phyloP scores from a whole-genome alignment of 1,140 invertebrate species.

The Diprion similis region DNA sequence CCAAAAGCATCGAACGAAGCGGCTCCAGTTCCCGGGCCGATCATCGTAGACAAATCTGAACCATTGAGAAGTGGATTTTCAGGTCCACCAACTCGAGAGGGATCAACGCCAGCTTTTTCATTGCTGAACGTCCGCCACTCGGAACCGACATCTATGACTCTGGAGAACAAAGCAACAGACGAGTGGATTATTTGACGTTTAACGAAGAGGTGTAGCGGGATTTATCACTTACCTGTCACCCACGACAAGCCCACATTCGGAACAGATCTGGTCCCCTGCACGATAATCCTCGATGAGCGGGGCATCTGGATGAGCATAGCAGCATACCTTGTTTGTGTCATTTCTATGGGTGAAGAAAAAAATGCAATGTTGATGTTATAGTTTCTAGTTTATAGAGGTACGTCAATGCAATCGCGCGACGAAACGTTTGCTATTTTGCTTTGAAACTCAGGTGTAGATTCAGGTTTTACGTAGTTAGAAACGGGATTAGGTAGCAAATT shows the following conservation, averaged over 20 bases:
- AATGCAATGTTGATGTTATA: constrained; percentile 26
- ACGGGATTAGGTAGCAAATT: too few species aligned
- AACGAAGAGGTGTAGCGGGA: background rate
- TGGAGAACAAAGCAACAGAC: constrained; percentile 47
- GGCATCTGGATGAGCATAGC: constrained; percentile 94
- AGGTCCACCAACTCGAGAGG: constrained; percentile 97
- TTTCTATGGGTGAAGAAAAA: constrained; percentile 64
- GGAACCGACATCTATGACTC: constrained; percentile 99
- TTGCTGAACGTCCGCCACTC: constrained; percentile 99
- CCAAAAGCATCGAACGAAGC: constrained; percentile 86
- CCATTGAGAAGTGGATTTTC: constrained; percentile 96
- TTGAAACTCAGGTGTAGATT: too few species aligned
- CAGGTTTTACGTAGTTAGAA: too few species aligned
- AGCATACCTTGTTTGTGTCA: constrained; percentile 82
- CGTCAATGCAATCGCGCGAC: too few species aligned
- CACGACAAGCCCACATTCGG: constrained; percentile 98
- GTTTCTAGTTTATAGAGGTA: background rate
- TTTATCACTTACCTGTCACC: constrained; percentile 87
- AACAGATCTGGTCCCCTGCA: constrained; percentile 98
- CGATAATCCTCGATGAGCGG: constrained; percentile 96
- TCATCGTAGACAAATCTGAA: constrained; percentile 96
- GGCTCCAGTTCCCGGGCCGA: constrained; percentile 88
- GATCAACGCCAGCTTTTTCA: constrained; percentile 96
- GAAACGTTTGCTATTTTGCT: too few species aligned
- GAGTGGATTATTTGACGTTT: too few species aligned